These are phyloP conservation scores for Aleiodes leptofemur DNA, from an alignment of 2,888 invertebrate genomes.

Conservation along the genomic window DNA sequence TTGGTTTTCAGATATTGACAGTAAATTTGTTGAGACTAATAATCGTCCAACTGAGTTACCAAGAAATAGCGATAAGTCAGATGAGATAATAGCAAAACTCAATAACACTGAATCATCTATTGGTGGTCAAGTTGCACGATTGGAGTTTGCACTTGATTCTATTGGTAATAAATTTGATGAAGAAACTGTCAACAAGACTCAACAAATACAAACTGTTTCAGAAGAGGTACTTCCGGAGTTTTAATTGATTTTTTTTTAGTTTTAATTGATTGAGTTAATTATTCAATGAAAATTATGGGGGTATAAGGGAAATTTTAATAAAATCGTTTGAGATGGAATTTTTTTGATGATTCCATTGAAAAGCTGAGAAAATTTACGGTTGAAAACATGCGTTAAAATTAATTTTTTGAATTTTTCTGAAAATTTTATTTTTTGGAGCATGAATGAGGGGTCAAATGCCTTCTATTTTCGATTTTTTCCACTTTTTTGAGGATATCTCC, in stretches of 20 bases:
- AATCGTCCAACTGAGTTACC: slow-evolving; percentile 46
- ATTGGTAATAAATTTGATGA: slow-evolving; percentile 54
- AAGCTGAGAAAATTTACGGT: too few species aligned
- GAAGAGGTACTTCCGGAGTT: slow-evolving; percentile 52
- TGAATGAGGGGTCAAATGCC: too few species aligned
- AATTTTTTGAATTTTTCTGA: too few species aligned
- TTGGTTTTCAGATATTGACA: slow-evolving; percentile 74
- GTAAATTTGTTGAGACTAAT: slow-evolving; percentile 74
- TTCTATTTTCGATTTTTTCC: too few species aligned
- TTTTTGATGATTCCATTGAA: too few species aligned
- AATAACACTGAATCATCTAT: slow-evolving; percentile 61
- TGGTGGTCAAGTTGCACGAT: slow-evolving; percentile 58
- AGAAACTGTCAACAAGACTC: slow-evolving; percentile 53
- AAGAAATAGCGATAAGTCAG: slow-evolving; percentile 51
- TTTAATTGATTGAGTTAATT: background rate
- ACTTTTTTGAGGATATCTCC: too few species aligned
- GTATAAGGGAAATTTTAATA: background rate
- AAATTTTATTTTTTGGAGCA: too few species aligned
- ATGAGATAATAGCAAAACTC: slow-evolving; percentile 60
- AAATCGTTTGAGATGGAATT: too few species aligned
- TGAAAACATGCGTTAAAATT: too few species aligned
- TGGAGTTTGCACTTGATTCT: slow-evolving; percentile 60
- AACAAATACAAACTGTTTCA: slow-evolving; percentile 54
- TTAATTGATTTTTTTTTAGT: background rate
- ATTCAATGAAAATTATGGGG: background rate